Evolutionary conservation across 2,888 invertebrate genomes (phyloP).

Genomic region (Spialia ferax): DNA sequence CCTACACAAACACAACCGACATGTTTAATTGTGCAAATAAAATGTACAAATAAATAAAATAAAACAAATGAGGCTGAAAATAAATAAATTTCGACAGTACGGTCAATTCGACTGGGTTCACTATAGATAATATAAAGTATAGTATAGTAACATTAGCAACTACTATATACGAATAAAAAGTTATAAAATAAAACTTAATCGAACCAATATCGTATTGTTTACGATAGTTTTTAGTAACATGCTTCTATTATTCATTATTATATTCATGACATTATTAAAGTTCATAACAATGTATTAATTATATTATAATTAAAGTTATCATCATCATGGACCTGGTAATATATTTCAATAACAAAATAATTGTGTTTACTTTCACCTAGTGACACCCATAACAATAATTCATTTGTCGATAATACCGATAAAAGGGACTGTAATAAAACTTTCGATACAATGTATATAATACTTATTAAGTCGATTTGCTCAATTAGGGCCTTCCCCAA

Average conservation of each 20-base stretch:
- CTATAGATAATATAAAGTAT: too few species aligned
- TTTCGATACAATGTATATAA: conserved; percentile 1
- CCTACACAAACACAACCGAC: not conserved
- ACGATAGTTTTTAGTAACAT: not conserved
- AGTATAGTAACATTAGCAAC: too few species aligned
- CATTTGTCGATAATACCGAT: conserved; percentile 16
- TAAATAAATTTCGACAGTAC: too few species aligned
- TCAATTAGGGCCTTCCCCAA: not conserved
- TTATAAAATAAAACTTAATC: too few species aligned
- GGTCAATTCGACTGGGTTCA: too few species aligned
- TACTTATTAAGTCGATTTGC: not conserved
- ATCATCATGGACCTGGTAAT: conserved; percentile 1
- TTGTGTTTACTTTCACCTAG: conserved; percentile 28
- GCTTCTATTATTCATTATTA: not conserved
- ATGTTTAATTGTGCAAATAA: not conserved
- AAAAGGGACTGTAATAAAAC: not conserved
- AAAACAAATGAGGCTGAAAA: too few species aligned
- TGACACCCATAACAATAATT: conserved; percentile 4
- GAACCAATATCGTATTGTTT: not conserved
- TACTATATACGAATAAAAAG: too few species aligned
- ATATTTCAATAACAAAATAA: conserved; percentile 29
- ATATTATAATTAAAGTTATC: conserved; percentile 2
- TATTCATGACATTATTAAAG: not conserved
- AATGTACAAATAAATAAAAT: not conserved
- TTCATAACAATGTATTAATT: conserved; percentile 1